Conservation (phyloP, 2,113 vertebrate genomes). For the Epinephelus moara region DNA sequence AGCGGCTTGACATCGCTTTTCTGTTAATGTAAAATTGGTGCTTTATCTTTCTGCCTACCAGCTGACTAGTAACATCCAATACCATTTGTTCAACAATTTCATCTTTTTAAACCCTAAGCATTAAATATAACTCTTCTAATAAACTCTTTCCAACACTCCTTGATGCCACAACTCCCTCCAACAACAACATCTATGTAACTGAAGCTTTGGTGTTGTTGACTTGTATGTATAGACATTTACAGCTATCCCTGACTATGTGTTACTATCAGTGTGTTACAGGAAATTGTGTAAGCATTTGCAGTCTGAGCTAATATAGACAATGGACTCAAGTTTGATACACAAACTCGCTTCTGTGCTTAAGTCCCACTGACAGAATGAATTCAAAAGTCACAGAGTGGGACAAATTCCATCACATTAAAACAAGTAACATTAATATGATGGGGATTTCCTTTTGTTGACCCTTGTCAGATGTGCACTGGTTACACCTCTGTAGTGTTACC, state of each 20-base stretch:
- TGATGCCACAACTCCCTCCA: not conserved
- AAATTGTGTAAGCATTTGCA: not conserved
- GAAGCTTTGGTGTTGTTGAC: not conserved
- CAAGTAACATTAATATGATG: constrained; percentile 8
- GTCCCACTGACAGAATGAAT: not conserved
- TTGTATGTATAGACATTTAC: not conserved
- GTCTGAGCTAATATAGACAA: too few species aligned
- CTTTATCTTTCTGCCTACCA: not conserved
- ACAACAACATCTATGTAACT: not conserved
- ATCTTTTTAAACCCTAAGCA: not conserved
- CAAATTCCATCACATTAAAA: not conserved
- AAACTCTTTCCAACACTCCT: not conserved
- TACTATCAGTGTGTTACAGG: not conserved
- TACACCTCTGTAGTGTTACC: constrained; percentile 2
- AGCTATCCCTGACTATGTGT: not conserved
- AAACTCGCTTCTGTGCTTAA: not conserved
- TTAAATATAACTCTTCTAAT: not conserved
- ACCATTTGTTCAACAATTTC: not conserved
- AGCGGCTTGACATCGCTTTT: not conserved
- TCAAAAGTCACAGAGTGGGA: not conserved
- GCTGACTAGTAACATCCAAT: not conserved
- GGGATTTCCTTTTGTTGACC: constrained; percentile 3
- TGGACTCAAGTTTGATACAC: not conserved
- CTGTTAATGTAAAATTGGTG: not conserved
- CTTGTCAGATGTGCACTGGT: constrained; percentile 14